These are phyloP conservation scores for Uria lomvia DNA, from an alignment of 2,113 vertebrate species.

Conservation along the genomic window DNA sequence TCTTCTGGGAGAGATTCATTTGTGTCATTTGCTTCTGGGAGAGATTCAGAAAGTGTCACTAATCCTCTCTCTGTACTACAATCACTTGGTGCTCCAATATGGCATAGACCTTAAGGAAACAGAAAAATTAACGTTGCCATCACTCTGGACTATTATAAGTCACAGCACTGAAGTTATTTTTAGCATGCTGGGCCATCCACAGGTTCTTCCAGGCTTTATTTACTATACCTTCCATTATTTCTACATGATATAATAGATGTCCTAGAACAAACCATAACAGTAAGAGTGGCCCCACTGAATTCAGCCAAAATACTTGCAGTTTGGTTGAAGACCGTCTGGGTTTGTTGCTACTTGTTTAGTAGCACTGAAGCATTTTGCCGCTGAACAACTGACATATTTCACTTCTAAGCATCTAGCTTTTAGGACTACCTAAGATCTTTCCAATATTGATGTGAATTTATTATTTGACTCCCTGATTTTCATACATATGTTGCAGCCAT, in stretches of 20 bases:
- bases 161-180: background rate
- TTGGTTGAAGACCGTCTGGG: background rate
- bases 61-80: background rate
- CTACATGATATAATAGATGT: background rate
- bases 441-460: background rate
- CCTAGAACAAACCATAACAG: background rate
- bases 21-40: background rate
- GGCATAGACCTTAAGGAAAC: background rate
- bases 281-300: background rate
- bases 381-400: background rate
- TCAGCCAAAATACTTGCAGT: background rate
- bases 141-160: background rate
- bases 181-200: background rate
- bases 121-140: background rate
- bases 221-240: background rate
- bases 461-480: background rate
- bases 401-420: background rate
- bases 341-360: background rate
- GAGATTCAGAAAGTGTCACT: background rate
- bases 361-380: background rate
- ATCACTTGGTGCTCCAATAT: background rate
- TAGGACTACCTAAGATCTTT: background rate
- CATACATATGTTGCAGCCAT: background rate
- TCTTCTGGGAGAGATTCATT: background rate
- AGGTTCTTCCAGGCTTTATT: background rate